Evolutionary conservation across 2,797 vertebrate species (phyloP), one percentile per base, ranked within the genome.

Genomic region (Spea hammondii): DNA sequence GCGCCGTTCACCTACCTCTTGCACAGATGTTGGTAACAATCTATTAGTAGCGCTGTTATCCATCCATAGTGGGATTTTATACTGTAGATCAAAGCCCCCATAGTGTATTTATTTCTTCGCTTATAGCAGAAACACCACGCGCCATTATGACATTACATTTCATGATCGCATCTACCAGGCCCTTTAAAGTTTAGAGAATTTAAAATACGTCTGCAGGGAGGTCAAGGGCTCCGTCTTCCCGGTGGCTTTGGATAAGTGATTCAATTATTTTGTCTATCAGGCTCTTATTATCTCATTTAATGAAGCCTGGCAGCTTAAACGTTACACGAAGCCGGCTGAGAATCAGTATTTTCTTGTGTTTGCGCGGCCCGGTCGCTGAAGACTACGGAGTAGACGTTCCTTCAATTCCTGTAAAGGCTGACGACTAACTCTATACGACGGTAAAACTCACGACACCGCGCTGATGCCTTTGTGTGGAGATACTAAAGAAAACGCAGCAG

Each of bases 181-280:
- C 44, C 64, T 64, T 44, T 17, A 17, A 44, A 44, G 47, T 60
- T 64, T 51, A 62, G 46, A 64, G 50, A 64, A 68, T 65, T 59
- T 53, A 70, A 57, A 70, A 46, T 51, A 44, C 11, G 48, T 5
- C 5, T 11, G 55, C 14, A 45, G 44, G 51, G 66, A 67, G 67
- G 13, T 44, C n/a, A 50, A 55, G 45, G n/a, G 67, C 67, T 64
- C 53, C 11, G 4, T 48, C 54, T 65, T 71, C 69, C 69, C 60
- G 32, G n/a, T 71, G 69, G 49, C 60, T 55, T 72, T 72, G 60
- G 69, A 50, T 71, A 78, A 78, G 60, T 65, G 69, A 55, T 78
- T 65, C 69, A 78, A 78, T 78, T 72, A 65, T 78, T 59, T 78
- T 78, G 76, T 72, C 69, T 72, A 50, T 71, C 69, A 72, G 76